phyloP scores from a whole-genome alignment of 2,888 invertebrate genomes.

The Apodemia hepburni region DNA sequence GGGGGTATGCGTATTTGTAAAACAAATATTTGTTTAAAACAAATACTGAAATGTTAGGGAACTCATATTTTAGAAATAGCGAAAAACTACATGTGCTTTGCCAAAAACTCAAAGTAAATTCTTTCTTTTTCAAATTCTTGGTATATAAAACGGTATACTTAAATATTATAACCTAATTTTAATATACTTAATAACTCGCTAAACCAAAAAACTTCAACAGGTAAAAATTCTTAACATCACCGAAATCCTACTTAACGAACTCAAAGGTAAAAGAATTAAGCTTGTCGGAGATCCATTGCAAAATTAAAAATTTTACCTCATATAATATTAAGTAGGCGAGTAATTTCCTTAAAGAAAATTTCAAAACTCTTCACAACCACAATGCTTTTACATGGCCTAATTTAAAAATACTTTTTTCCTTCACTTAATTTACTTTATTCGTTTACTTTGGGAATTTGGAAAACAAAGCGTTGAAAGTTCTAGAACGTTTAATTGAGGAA shows the following conservation, averaged over 20 bases:
- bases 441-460: constrained; percentile 68
- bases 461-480: constrained; percentile 34
- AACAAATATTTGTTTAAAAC: too few relatives aligned
- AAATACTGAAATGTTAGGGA: too few relatives aligned
- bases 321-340: constrained; percentile 15
- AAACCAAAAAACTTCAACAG: neutral
- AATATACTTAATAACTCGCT: neutral
- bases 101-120: too few relatives aligned
- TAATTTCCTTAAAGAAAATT: constrained; percentile 11
- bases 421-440: constrained; percentile 75
- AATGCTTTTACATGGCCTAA: constrained; percentile 54
- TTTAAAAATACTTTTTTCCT: constrained; percentile 66
- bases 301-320: constrained; percentile 24
- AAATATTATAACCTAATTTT: neutral
- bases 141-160: too few relatives aligned
- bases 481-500: constrained; percentile 44
- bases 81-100: too few relatives aligned
- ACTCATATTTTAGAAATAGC: too few relatives aligned
- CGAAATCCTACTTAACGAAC: constrained; percentile 15
- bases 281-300: constrained; percentile 15
- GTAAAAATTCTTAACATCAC: constrained; percentile 15
- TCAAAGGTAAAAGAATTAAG: constrained; percentile 11
- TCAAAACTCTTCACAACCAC: constrained; percentile 1
- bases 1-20: too few relatives aligned
- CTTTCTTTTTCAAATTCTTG: too few relatives aligned